Evolutionary conservation across 2,888 invertebrate genomes (phyloP).

Genomic region (Patella ulyssiponensis): DNA sequence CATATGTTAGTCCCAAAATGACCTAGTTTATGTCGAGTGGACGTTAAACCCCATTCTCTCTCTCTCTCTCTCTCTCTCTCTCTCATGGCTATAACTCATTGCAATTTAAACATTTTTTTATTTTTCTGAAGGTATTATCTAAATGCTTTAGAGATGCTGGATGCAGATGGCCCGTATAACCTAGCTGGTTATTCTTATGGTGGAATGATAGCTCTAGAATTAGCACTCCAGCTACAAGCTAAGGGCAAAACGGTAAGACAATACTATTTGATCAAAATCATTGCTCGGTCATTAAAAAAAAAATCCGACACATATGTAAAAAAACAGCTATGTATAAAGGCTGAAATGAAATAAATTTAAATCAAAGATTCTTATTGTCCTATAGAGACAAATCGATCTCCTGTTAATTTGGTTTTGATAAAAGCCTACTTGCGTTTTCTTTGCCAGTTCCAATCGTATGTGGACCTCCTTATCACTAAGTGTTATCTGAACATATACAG

Average conservation of each 20-base stretch:
- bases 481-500: too few species aligned
- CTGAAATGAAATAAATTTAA: background rate
- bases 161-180: constrained; percentile 87
- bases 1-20: too few species aligned
- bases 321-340: background rate
- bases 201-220: constrained; percentile 93
- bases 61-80: too few species aligned
- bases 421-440: too few species aligned
- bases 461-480: too few species aligned
- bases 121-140: constrained; percentile 44
- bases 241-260: constrained; percentile 42
- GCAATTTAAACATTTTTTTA: background rate
- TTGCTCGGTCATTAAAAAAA: background rate
- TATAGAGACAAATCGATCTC: too few species aligned
- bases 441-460: too few species aligned
- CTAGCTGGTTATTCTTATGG: constrained; percentile 96
- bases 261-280: background rate
- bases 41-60: too few species aligned
- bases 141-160: constrained; percentile 41
- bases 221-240: constrained; percentile 86
- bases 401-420: too few species aligned
- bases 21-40: too few species aligned
- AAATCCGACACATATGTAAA: background rate
- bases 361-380: too few species aligned
- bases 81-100: too few species aligned